Conservation (phyloP, 2,888 invertebrate genomes). For the Pyralis farinalis region DNA sequence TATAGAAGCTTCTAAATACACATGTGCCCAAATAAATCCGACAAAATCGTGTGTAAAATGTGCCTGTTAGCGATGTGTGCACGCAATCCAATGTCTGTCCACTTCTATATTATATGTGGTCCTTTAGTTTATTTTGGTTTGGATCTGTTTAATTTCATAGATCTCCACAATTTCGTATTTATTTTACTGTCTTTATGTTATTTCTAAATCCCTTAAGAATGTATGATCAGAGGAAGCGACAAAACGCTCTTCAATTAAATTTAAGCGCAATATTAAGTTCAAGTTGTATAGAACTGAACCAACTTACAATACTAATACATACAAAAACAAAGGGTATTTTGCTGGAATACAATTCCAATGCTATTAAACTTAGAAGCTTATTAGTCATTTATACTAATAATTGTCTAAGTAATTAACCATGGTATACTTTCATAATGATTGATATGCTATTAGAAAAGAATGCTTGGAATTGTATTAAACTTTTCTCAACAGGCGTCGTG, state of each 20-base stretch:
- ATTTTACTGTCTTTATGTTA: constrained; percentile 60
- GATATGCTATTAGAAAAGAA: neutral
- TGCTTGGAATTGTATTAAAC: constrained; percentile 47
- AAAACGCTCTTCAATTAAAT: neutral
- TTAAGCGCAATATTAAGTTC: constrained; percentile 5
- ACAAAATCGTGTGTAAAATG: constrained; percentile 50
- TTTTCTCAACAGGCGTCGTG: constrained; percentile 65
- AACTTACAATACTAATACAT: constrained; percentile 51
- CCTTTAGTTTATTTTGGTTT: constrained; percentile 58
- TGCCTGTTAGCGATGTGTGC: constrained; percentile 77
- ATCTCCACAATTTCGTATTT: constrained; percentile 56
- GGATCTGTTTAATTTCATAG: constrained; percentile 49
- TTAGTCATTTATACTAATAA: constrained; percentile 37
- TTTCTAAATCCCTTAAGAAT: constrained; percentile 35
- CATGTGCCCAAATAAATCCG: constrained; percentile 45
- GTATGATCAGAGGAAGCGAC: constrained; percentile 27
- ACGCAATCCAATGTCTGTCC: constrained; percentile 74
- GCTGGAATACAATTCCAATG: constrained; percentile 38
- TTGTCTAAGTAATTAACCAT: constrained; percentile 31
- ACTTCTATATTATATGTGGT: constrained; percentile 78
- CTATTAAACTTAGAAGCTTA: constrained; percentile 36
- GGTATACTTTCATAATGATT: neutral
- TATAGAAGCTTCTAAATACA: constrained; percentile 51
- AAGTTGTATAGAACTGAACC: constrained; percentile 20
- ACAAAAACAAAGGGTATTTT: constrained; percentile 48